Conservation (phyloP, 2,888 invertebrate species). For the Tanytarsus gracilentus region DNA sequence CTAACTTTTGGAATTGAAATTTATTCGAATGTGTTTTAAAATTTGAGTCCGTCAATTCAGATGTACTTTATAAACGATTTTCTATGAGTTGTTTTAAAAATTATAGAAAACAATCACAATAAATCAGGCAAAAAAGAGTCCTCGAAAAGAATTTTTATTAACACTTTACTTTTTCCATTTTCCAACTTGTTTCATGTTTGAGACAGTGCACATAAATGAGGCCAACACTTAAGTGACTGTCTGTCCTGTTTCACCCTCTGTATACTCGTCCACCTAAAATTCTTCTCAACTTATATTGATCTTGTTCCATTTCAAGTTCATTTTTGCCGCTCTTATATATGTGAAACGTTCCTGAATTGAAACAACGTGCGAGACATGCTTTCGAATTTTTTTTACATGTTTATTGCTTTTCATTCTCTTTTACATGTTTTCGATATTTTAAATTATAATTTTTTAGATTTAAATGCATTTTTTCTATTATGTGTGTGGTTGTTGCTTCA, state of each 20-base stretch:
- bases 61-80: background rate
- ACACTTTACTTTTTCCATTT: slow-evolving; percentile 2
- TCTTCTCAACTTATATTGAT: background rate
- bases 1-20: slow-evolving; percentile 4
- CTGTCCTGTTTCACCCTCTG: background rate
- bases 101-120: slow-evolving; percentile 7
- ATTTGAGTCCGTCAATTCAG: background rate
- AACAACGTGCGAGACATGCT: background rate
- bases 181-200: background rate
- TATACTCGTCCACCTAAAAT: background rate
- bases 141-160: slow-evolving; percentile 1
- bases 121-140: slow-evolving; percentile 1
- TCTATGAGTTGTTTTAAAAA: background rate
- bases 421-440: background rate
- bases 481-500: too few species aligned
- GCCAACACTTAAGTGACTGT: background rate
- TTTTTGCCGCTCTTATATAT: slow-evolving; percentile 3
- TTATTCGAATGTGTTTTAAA: background rate
- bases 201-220: background rate
- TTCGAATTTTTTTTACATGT: background rate
- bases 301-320: slow-evolving; percentile 12
- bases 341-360: background rate
- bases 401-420: background rate
- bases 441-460: background rate
- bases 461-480: too few species aligned